Evolutionary conservation across 2,113 vertebrate species (phyloP).

Genomic region (Lichenostomus cassidix): DNA sequence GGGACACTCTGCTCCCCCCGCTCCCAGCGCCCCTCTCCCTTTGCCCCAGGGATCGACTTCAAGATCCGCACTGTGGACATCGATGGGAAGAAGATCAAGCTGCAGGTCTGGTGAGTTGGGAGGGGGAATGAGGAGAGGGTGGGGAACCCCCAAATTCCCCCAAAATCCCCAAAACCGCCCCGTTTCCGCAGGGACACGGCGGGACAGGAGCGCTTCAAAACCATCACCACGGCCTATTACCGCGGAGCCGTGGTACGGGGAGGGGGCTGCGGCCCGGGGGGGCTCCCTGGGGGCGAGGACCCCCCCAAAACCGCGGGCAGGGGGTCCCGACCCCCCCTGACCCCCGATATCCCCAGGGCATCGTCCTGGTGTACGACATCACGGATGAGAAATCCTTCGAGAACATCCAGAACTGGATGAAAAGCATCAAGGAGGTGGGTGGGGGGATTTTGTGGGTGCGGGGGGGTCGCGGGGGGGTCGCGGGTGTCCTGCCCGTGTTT

Average conservation of each 20-base stretch:
- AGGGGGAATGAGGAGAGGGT: fast-evolving
- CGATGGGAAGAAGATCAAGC: constrained; percentile 92
- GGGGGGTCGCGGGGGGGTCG: no score
- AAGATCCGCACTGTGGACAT: constrained; percentile 93
- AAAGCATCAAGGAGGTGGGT: constrained; percentile 86
- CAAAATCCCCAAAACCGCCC: neutral
- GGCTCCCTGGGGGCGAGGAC: neutral
- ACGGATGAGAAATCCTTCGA: constrained; percentile 92
- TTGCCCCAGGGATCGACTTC: constrained; percentile 87
- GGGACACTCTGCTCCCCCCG: no score
- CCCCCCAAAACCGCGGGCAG: neutral
- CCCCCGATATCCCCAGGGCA: constrained; percentile 74
- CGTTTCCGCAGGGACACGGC: constrained; percentile 86
- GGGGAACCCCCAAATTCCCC: neutral
- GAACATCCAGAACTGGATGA: constrained; percentile 98
- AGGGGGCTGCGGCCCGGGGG: neutral
- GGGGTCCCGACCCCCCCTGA: neutral
- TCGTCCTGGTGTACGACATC: constrained; percentile 95
- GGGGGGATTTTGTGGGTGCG: neutral
- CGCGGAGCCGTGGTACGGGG: constrained; percentile 90
- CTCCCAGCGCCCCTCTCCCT: neutral
- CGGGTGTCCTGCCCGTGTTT: no score
- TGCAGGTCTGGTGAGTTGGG: constrained; percentile 89
- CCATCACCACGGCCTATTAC: constrained; percentile 95
- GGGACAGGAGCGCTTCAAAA: constrained; percentile 95